Evolutionary conservation across 2,888 invertebrate species (phyloP), one percentile per base, ranked within the genome.

Genomic region (Polyploca ridens): DNA sequence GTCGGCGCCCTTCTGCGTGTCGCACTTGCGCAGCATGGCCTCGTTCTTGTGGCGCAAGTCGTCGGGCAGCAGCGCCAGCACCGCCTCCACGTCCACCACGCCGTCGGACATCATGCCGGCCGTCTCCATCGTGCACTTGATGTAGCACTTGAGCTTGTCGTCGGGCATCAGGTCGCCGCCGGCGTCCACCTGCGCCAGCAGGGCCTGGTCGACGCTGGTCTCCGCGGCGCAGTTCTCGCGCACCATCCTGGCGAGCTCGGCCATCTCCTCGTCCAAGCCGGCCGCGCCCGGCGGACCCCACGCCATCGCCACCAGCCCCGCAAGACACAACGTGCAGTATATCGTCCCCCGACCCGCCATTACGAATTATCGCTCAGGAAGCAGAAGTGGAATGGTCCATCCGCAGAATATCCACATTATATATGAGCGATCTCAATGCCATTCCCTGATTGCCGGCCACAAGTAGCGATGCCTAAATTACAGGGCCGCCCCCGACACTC

Each of bases 81-180:
- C 87, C 2, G 90, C 87, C 46, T 93, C 93, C 62, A 91, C 79
- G 72, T 93, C 90, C 68, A 93, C 83, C 19, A 67, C 78, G 41
- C 91, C 93, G 5, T 87, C 91, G 0, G 83, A 66, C 80, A 92
- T 69, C 91, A 93, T 91, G 59, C 93, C 93, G 0, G 90, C 89
- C 35, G 89, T 91, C 82, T 93, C 93, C 93, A 93, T 91, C 27
- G 86, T 80, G 75, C 93, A 93, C 75, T 91, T 91, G 69, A 90
- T 83, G 83, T 93, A 93, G 79, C 93, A 93, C 73, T 91, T 90
- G 63, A 93, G 81, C 66, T 82, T 82, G 0, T 73, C 71, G 73
- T 92, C 92, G 0, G 84, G 77, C 78, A 81, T 75, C 16, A 93
- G 75, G 14, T 83, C 83, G 0, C 84, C 83, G n/a, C 93, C 93